A percentile compares a stretch with the other conserved stretches of the same genome.
phyloP scores from a whole-genome alignment of 2,113 vertebrate genomes.

The Dendrocopos noguchii region DNA sequence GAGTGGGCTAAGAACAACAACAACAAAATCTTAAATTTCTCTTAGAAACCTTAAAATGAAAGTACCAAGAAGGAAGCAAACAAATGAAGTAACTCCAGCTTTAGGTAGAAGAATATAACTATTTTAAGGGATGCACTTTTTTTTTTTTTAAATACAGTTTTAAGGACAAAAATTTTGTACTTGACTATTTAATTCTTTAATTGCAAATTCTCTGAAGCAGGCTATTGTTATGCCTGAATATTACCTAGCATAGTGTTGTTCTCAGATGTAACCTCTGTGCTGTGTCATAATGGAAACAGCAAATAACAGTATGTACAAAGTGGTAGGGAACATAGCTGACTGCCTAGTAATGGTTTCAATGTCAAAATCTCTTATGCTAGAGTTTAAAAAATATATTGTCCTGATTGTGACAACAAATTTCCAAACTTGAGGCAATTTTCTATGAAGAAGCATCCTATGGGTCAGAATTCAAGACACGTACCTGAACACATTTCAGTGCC shows the following conservation, averaged over 20 bases:
- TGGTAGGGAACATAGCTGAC: neutral
- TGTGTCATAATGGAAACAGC: neutral
- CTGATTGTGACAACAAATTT: neutral
- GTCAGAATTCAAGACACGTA: neutral
- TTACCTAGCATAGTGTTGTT: neutral
- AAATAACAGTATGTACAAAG: neutral
- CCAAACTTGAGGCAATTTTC: neutral
- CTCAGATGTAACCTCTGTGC: neutral
- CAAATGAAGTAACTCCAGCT: neutral
- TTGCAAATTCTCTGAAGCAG: neutral
- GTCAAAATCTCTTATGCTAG: neutral
- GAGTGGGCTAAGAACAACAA: neutral
- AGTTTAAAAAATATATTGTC: neutral
- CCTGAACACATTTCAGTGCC: neutral
- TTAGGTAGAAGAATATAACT: neutral
- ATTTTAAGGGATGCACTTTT: neutral
- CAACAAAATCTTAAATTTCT: neutral
- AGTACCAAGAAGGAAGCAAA: neutral
- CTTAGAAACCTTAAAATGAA: neutral
- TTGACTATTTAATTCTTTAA: slow-evolving; percentile 24
- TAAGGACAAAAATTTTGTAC: slow-evolving; percentile 24
- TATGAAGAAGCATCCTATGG: neutral
- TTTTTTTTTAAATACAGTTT: neutral
- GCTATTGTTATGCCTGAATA: neutral
- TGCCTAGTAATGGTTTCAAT: neutral